Conservation (phyloP, 2,797 vertebrate genomes). For the Aulostomus chinensis region DNA sequence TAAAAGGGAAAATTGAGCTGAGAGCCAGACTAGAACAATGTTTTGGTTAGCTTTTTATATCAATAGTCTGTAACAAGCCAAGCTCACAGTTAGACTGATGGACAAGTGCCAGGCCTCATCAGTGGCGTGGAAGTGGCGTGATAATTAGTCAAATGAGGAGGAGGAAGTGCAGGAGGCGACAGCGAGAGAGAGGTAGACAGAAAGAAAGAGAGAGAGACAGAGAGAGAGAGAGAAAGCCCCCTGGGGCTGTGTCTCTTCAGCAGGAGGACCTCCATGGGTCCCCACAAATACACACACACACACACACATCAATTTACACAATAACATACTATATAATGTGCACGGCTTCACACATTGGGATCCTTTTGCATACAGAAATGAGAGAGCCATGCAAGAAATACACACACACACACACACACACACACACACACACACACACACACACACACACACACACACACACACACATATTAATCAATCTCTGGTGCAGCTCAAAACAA, state of each 20-base stretch:
- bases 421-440: slow-evolving; percentile 6
- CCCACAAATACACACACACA: slow-evolving; percentile 37
- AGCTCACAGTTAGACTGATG: slow-evolving; percentile 58
- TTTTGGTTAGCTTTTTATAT: too few species aligned
- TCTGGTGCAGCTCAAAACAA: too few species aligned
- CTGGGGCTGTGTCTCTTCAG: slow-evolving; percentile 56
- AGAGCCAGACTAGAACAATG: too few species aligned
- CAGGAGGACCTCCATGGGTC: slow-evolving; percentile 43
- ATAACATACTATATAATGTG: slow-evolving; percentile 31
- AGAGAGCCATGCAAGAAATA: slow-evolving; percentile 8
- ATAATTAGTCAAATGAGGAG: slow-evolving; percentile 79
- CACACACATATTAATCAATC: too few species aligned
- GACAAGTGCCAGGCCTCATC: slow-evolving; percentile 77
- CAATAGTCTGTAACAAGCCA: slow-evolving; percentile 30
- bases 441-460: slow-evolving; percentile 2
- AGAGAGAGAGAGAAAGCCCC: too few species aligned
- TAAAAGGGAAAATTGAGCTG: too few species aligned
- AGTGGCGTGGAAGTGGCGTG: slow-evolving; percentile 64
- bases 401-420: slow-evolving; percentile 18
- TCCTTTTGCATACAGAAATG: slow-evolving; percentile 24
- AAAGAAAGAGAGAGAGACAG: too few species aligned
- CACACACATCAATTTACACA: slow-evolving; percentile 19
- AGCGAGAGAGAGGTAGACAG: slow-evolving; percentile 42
- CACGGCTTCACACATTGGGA: slow-evolving; percentile 41
- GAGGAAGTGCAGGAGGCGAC: slow-evolving; percentile 58